Conservation (phyloP, 2,113 vertebrate species). For the Ophthalmolycus amberensis region DNA sequence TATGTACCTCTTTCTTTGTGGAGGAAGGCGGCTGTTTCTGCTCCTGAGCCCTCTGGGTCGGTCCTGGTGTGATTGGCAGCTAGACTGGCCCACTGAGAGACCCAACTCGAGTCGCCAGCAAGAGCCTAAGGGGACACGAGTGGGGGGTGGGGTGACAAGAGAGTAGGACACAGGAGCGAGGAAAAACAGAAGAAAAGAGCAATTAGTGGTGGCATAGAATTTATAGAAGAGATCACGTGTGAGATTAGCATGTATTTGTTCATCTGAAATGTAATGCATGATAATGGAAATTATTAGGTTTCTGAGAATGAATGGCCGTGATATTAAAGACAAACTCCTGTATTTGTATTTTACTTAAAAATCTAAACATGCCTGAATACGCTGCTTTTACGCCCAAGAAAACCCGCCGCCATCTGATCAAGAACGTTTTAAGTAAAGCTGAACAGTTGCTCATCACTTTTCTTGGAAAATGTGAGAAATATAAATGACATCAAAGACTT, state of each 20-base stretch:
- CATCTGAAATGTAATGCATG: slow-evolving; percentile 2
- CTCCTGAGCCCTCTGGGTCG: slow-evolving; percentile 89
- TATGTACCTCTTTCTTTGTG: slow-evolving; percentile 90
- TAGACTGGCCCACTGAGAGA: slow-evolving; percentile 96
- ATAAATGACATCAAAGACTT: slow-evolving; percentile 13
- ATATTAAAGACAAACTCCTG: neutral
- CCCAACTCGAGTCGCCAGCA: slow-evolving; percentile 89
- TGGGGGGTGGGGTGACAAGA: slow-evolving; percentile 3
- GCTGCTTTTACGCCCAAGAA: neutral
- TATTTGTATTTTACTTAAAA: slow-evolving; percentile 7
- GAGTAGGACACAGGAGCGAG: slow-evolving; percentile 4
- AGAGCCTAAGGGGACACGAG: slow-evolving; percentile 67
- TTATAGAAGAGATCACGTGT: neutral
- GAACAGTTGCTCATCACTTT: neutral
- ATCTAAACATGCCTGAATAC: neutral
- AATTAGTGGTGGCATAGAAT: slow-evolving; percentile 11
- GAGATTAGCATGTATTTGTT: neutral
- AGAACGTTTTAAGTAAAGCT: neutral
- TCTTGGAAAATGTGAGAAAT: neutral
- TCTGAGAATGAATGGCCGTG: neutral
- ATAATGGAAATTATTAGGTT: neutral
- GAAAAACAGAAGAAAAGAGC: slow-evolving; percentile 16
- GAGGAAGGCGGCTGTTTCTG: slow-evolving; percentile 84
- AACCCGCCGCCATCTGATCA: neutral
- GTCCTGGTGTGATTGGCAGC: slow-evolving; percentile 95